Base-by-base conservation (phyloP, 2,888 invertebrate genomes). In the Drosophila helvetica region DNA sequence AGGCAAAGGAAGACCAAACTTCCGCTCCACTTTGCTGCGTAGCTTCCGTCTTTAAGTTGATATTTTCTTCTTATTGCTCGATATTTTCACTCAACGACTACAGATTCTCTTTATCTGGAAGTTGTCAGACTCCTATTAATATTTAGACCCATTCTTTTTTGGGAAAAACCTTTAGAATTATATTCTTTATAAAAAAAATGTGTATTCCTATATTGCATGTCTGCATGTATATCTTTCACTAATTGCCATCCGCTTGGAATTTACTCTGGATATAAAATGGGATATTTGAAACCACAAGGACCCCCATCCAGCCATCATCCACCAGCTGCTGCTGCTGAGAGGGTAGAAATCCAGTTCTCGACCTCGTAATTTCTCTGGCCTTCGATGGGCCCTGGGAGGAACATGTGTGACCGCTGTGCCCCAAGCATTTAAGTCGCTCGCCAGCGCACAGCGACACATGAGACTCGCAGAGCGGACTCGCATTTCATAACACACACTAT, bases 401-500 rank as follows among this genome's bases (percentile, higher is more conserved):
- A 69, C 81, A 78, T 81, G 72, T 80, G 78, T 57, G 72, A 25
- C 60, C 58, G 19, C 52, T 63, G 25, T 47, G 77, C 53, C 56
- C 48, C 71, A 61, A 72, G 63, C 77, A 69, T 69, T 78, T 69
- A 72, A 75, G 73, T 73, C 68, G 69, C 65, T 65, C 68, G 62
- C 77, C 65, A 81, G 48, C 59, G 48, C 59, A 38, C 42, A 62
- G 58, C 60, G 77, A 64, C 78, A 81, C 78, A 79, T 81, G 78
- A 72, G 79, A 76, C 79, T 48, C 58, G 38, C 38, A 15, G 38
- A 38, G 38, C 15, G 38, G 42, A 17, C 27, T 56, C 45, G 27
- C 55, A 46, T 55, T 38, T 59, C 48, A 46, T 46, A 25, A 57
- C 25, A 19, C 30, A 57, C 30, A 57, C 27, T 27, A 19, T 27